Conservation (phyloP, 1,140 invertebrate species). For the Frieseomelitta varia region DNA sequence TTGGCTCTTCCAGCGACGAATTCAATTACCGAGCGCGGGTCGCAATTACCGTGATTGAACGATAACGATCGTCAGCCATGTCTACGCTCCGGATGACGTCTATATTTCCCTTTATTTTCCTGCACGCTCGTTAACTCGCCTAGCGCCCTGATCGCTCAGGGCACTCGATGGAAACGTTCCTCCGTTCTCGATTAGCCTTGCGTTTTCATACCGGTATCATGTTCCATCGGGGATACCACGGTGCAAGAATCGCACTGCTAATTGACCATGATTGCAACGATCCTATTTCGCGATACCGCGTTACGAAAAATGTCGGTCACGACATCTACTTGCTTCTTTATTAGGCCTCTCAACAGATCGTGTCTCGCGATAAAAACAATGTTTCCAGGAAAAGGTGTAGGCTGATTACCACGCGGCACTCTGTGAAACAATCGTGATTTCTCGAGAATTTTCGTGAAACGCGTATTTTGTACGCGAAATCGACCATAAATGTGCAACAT, state of each 20-base stretch:
- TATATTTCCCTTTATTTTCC: not conserved
- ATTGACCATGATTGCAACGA: conserved; percentile 37
- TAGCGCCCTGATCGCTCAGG: too few relatives aligned
- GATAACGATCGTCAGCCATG: not conserved
- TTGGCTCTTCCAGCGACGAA: not conserved
- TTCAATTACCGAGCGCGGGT: not conserved
- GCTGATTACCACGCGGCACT: not conserved
- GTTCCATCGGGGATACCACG: conserved; percentile 9
- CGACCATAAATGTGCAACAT: not conserved
- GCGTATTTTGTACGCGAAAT: not conserved
- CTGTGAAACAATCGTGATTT: not conserved
- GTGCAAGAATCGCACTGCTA: not conserved
- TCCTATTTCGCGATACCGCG: conserved; percentile 20
- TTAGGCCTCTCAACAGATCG: not conserved
- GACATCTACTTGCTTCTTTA: conserved; percentile 9
- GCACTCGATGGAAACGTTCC: not conserved
- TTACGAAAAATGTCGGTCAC: conserved; percentile 20
- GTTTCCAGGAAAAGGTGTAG: not conserved
- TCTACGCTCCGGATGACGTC: not conserved
- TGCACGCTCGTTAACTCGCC: conserved; percentile 13
- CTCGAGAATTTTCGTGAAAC: not conserved
- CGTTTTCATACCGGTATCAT: conserved; percentile 14
- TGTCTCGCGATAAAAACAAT: not conserved
- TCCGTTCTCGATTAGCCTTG: not conserved
- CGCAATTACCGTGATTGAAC: not conserved